Base-by-base conservation (phyloP, 1,140 invertebrate species). In the Drosophila pallidifrons region DNA sequence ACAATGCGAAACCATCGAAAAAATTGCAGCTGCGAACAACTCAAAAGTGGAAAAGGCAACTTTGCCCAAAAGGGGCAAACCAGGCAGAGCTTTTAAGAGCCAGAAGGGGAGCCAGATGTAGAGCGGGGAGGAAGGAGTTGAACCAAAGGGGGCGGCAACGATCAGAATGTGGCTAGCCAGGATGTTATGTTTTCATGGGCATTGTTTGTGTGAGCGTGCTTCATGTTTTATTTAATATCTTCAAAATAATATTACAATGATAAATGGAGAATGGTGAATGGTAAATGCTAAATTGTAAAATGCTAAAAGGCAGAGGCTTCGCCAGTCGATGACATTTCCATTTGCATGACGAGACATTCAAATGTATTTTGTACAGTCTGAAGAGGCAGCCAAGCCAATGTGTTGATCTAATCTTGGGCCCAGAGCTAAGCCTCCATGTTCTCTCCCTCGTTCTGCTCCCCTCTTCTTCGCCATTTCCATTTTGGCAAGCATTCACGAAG, bases 151-250 rank as follows among this genome's bases (percentile, higher is more conserved):
- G 38, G 49, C 7, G 38, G 49, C 11, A 41, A 10, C 32, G 20
- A 38, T 51, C 25, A 54, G 32, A 51, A 46, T 35, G 35, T 10
- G 35, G 35, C 13, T 58, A 41, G 55, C 10, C 10, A 45, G 55
- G 20, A 45, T 58, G 20, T 28, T 43, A 58, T 58, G 35, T 28
- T 58, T 58, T 38, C 16, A 32, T 8, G 38, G 58, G 8, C 57
- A 49, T 69, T 77, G 59, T 61, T 30, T 63, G 32, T 28, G 20
- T 52, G 71, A 70, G 38, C 28, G 25, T 32, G 63, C 58, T 76
- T 77, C 81, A 85, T 85, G 81, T 85, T 85, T 85, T 85, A 85
- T 85, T 85, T 85, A 85, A 83, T 74, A 80, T 67, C 73, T 59
- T 80, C 52, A 85, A 77, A 77, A 85, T 85, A 70, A 80, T 80